Conservation (phyloP, 2,113 vertebrate species). For the Lamprotornis superbus region DNA sequence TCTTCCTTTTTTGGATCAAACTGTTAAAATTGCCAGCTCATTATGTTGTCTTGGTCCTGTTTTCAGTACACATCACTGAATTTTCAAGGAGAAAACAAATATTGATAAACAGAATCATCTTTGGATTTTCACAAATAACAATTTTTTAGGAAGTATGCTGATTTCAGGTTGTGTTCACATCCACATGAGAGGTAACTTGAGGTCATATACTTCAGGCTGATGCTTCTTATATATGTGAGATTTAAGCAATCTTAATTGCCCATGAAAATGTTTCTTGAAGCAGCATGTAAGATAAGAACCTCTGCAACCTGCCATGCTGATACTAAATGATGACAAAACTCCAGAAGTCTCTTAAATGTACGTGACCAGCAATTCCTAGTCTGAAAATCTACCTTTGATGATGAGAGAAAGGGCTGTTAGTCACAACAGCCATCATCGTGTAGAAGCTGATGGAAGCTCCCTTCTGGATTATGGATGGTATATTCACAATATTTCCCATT, state of each 20-base stretch:
- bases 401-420: slow-evolving; percentile 70
- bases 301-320: slow-evolving; percentile 25
- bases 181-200: neutral
- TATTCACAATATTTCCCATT: slow-evolving; percentile 68
- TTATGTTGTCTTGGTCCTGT: neutral
- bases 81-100: slow-evolving; percentile 17
- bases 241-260: neutral
- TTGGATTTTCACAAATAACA: neutral
- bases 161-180: neutral
- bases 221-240: neutral
- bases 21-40: neutral
- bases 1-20: slow-evolving; percentile 1
- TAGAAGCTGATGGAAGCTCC: slow-evolving; percentile 75
- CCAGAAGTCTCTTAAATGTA: slow-evolving; percentile 27
- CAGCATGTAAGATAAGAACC: slow-evolving; percentile 12
- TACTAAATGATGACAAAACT: slow-evolving; percentile 20
- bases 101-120: neutral
- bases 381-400: slow-evolving; percentile 71
- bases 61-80: neutral
- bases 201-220: neutral
- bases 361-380: slow-evolving; percentile 63
- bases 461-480: slow-evolving; percentile 69
- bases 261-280: slow-evolving; percentile 16
- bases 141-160: neutral
- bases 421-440: slow-evolving; percentile 71